These are phyloP conservation scores for Falco rusticolus DNA, from an alignment of 2,797 vertebrate species.

Conservation along the genomic window DNA sequence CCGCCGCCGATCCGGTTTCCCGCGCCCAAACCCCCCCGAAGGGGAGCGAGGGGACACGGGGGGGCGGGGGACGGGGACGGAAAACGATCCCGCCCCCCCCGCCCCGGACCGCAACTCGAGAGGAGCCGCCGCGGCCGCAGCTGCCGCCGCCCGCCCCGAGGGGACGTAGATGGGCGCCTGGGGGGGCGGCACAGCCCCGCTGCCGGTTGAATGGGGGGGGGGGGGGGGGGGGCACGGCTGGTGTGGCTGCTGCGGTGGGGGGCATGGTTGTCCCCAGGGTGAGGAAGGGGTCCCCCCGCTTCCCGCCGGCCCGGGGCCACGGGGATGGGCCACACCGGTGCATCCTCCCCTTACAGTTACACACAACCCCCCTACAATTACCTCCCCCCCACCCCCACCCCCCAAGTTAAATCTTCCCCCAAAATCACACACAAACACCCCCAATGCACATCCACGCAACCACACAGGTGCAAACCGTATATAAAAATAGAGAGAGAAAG, in stretches of 20 bases:
- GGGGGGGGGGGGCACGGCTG: background rate
- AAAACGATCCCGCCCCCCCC: background rate
- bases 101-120: background rate
- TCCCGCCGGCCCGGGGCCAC: no score
- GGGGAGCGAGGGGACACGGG: background rate
- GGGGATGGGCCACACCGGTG: background rate
- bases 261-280: background rate
- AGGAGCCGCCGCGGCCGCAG: background rate
- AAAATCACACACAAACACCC: no score
- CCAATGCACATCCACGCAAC: background rate
- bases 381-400: no score
- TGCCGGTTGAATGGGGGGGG: background rate
- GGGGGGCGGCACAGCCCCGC: background rate
- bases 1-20: constrained; percentile 7
- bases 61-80: background rate
- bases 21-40: background rate
- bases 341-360: no score
- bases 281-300: background rate
- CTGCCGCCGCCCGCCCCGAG: background rate
- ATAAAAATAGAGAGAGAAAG: background rate
- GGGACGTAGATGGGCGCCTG: background rate
- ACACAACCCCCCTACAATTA: background rate
- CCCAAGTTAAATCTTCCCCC: no score
- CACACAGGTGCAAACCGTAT: accelerated
- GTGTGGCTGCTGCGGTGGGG: background rate